Base-by-base conservation (phyloP, 2,797 vertebrate species). In the Siniperca undulata region DNA sequence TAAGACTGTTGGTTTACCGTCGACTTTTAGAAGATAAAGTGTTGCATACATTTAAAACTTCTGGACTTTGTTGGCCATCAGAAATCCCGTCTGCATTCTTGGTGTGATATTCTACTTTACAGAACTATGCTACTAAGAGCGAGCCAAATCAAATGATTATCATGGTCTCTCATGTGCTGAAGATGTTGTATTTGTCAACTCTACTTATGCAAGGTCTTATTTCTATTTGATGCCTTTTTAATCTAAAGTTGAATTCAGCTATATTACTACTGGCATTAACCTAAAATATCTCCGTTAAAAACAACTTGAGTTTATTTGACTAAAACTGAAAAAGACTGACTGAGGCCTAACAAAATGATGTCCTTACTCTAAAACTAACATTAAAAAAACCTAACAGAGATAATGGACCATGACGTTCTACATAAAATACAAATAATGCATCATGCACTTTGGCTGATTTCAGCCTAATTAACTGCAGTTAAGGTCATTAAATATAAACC, bases 361-460 rank as follows among this genome's bases (percentile, higher is more conserved):
- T 48, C 48, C 44, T 70, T 42, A 34, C 27, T 74, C 44, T 67
- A 27, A 81, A 72, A 68, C 58, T 73, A 78, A 82, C 64, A 69
- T 53, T 46, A 7, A 36, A 36, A 80, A 68, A 75, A 70, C 61
- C 50, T 22, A 13, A 80, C 48, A 70, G 53, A 53, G 5, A 34
- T 17, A 55, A 69, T 2, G 56, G 48, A 64, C 59, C 44, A 36
- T 40, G 14, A 61, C 1, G 5, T 81, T 79, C 50, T 67, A 70
- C 74, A 56, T 17, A 6, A 60, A 89, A 77, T 14, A 83, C 67
- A 74, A 68, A 80, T 66, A 48, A 89, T 75, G 92, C 91, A 94
- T 92, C 78, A 67, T 58, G 93, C 93, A 94, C 94, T 94, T 94
- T 94, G 86, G 74, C 82, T 70, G 82, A 87, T 76, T 78, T 83